Evolutionary conservation across 2,888 invertebrate genomes (phyloP).

Genomic region (Helobdella robusta): DNA sequence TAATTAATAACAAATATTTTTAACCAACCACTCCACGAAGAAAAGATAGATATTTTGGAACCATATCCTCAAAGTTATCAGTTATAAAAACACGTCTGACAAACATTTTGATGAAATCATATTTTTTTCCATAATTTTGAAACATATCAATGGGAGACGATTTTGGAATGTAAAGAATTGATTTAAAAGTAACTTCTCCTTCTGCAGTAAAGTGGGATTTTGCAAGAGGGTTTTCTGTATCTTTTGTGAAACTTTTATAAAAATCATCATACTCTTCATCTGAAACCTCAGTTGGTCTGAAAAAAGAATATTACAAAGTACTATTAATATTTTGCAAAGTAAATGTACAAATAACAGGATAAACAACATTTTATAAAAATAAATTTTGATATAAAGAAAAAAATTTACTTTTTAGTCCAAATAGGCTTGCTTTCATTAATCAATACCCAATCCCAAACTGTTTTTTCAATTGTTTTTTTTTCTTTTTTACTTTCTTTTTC

Average conservation of each 20-base stretch:
- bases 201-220: conserved; percentile 93
- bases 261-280: conserved; percentile 87
- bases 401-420: conserved; percentile 66
- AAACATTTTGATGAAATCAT: conserved; percentile 89
- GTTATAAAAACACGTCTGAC: conserved; percentile 97
- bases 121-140: conserved; percentile 85
- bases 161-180: conserved; percentile 83
- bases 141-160: conserved; percentile 82
- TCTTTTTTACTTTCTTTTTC: conserved; percentile 51
- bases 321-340: neutral
- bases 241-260: conserved; percentile 88
- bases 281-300: conserved; percentile 63
- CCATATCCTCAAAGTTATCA: conserved; percentile 97
- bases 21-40: conserved; percentile 72
- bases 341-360: neutral
- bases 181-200: conserved; percentile 97
- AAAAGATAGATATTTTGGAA: conserved; percentile 92
- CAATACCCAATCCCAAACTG: conserved; percentile 94
- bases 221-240: conserved; percentile 69
- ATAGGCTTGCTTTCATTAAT: conserved; percentile 95
- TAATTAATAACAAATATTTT: no score
- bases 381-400: neutral
- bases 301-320: neutral
- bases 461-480: conserved; percentile 78
- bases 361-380: neutral